Percentiles rank a stretch among this genome's conserved stretches.
phyloP scores from a whole-genome alignment of 2,797 vertebrate genomes.

The Phoeniculus purpureus region DNA sequence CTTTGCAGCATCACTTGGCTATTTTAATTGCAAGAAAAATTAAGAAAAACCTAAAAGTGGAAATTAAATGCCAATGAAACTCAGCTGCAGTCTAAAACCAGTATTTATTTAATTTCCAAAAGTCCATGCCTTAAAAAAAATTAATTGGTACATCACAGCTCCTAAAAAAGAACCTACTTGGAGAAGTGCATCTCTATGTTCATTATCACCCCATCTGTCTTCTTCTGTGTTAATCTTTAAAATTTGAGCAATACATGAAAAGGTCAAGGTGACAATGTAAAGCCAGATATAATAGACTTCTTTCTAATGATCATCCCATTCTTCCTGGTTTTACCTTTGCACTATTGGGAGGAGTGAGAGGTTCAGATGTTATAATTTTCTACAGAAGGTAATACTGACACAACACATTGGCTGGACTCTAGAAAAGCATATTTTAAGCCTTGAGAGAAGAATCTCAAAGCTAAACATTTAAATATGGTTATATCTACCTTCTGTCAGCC shows the following conservation, averaged over 20 bases:
- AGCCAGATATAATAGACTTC: neutral
- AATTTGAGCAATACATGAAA: slow-evolving; percentile 35
- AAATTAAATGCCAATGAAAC: slow-evolving; percentile 46
- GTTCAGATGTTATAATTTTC: slow-evolving; percentile 8
- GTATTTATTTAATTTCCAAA: slow-evolving; percentile 17
- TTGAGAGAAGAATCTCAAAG: neutral
- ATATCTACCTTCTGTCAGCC: neutral
- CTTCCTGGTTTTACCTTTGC: slow-evolving; percentile 1
- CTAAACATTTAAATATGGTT: slow-evolving; percentile 19
- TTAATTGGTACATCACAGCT: slow-evolving; percentile 46
- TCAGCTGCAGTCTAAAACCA: slow-evolving; percentile 27
- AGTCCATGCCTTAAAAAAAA: slow-evolving; percentile 39
- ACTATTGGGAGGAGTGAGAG: neutral
- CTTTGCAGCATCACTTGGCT: neutral
- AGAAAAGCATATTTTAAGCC: neutral
- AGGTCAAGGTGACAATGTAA: slow-evolving; percentile 41
- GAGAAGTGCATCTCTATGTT: neutral
- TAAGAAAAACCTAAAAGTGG: neutral
- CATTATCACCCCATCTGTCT: slow-evolving; percentile 62
- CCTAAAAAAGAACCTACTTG: slow-evolving; percentile 42
- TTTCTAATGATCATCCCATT: slow-evolving; percentile 9
- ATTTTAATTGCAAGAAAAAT: slow-evolving; percentile 17
- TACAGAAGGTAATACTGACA: neutral
- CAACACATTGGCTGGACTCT: neutral
- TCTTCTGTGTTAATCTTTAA: slow-evolving; percentile 3